phyloP scores from a whole-genome alignment of 2,113 vertebrate genomes.

The Zosterops hypoxanthus region DNA sequence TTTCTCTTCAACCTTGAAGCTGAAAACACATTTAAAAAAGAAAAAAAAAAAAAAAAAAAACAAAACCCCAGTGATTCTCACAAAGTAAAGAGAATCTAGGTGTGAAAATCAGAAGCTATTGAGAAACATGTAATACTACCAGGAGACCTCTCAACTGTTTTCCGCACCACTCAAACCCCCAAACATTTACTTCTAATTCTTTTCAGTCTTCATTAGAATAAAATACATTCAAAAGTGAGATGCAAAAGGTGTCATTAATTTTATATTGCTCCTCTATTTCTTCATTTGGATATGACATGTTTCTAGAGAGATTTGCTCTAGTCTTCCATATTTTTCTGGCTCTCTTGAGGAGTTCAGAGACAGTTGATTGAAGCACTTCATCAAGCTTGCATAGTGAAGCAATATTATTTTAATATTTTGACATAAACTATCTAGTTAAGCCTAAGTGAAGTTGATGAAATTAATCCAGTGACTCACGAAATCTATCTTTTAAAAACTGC shows the following conservation, averaged over 20 bases:
- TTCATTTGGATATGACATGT: background rate
- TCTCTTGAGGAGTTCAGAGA: background rate
- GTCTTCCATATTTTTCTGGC: background rate
- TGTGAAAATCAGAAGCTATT: background rate
- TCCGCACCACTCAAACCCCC: background rate
- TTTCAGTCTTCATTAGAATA: background rate
- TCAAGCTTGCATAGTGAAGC: background rate
- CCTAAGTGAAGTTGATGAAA: background rate
- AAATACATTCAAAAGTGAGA: background rate
- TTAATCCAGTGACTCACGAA: background rate
- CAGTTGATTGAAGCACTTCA: background rate
- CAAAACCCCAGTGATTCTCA: background rate
- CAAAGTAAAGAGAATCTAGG: background rate
- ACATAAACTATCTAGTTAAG: background rate
- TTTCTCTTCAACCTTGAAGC: background rate
- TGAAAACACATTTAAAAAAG: background rate
- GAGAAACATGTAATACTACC: background rate
- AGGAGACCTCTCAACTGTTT: background rate
- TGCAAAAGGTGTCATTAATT: background rate
- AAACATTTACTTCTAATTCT: background rate
- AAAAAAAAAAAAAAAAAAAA: no score
- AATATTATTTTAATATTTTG: slow-evolving; percentile 3
- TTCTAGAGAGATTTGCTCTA: background rate
- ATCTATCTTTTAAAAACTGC: background rate
- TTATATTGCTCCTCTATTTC: background rate